Conservation (phyloP, 2,113 vertebrate species). For the Xenus cinereus region DNA sequence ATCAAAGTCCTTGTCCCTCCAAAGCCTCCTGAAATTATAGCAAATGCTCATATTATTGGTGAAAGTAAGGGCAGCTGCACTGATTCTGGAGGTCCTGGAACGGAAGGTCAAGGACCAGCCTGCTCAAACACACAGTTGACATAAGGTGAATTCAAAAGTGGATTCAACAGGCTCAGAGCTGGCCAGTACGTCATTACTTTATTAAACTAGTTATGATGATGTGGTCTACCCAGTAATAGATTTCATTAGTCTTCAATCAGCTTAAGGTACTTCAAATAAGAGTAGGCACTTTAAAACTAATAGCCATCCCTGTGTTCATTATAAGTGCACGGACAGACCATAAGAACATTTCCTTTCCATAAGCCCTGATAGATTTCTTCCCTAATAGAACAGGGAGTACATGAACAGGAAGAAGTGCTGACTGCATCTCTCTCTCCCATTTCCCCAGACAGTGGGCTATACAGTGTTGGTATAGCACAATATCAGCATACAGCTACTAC, state of each 20-base stretch:
- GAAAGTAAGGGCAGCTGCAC: neutral
- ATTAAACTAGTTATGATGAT: neutral
- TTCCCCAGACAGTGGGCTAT: neutral
- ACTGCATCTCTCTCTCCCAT: neutral
- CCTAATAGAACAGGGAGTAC: neutral
- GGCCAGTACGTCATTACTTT: neutral
- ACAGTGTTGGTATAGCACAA: neutral
- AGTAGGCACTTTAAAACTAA: slow-evolving; percentile 1
- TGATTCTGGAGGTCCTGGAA: neutral
- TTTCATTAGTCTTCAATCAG: slow-evolving; percentile 26
- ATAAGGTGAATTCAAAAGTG: neutral
- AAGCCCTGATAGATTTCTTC: neutral
- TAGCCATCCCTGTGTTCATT: neutral
- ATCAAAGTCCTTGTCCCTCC: slow-evolving; percentile 9
- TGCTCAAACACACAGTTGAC: neutral
- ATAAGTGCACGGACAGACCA: neutral
- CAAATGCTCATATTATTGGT: neutral
- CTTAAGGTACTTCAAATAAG: neutral
- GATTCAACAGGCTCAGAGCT: neutral
- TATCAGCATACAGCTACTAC: neutral
- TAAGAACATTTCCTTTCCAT: neutral
- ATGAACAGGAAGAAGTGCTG: neutral
- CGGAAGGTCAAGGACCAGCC: neutral
- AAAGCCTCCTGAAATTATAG: neutral
- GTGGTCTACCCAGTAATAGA: neutral